Percentiles rank a stretch among this genome's conserved stretches.
Conservation (phyloP, 2,797 vertebrate genomes). For the Rhadinocentrus ornatus region DNA sequence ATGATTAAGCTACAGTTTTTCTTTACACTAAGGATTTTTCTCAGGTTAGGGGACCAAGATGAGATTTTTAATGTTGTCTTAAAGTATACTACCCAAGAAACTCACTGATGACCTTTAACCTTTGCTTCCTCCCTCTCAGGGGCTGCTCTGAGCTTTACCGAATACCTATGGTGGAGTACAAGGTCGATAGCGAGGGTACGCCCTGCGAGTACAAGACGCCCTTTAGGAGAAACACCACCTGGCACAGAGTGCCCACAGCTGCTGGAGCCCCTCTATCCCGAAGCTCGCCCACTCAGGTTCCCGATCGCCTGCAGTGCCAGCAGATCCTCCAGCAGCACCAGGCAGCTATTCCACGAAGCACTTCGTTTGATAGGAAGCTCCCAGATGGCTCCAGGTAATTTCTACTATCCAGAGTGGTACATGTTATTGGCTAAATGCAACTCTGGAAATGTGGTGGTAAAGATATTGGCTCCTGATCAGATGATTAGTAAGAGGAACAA, state of each 20-base stretch:
- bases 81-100: background rate
- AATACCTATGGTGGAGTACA: conserved; percentile 98
- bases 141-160: conserved; percentile 98
- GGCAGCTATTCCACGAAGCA: conserved; percentile 91
- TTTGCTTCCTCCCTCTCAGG: conserved; percentile 72
- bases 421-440: background rate
- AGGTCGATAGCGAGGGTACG: conserved; percentile 95
- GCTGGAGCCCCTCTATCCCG: conserved; percentile 87
- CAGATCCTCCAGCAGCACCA: conserved; percentile 91
- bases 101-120: conserved; percentile 18
- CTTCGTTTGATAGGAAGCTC: conserved; percentile 94
- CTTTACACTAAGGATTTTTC: background rate
- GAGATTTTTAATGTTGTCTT: background rate
- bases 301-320: conserved; percentile 91
- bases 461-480: background rate
- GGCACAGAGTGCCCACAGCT: conserved; percentile 92
- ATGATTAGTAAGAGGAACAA: background rate
- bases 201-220: conserved; percentile 99
- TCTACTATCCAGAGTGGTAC: background rate
- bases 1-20: background rate
- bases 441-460: background rate
- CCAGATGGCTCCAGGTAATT: conserved; percentile 92
- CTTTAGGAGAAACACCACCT: conserved; percentile 96
- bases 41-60: background rate
- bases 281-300: conserved; percentile 91